Conservation (phyloP, 1,140 invertebrate species). For the Hylaeus anthracinus region DNA sequence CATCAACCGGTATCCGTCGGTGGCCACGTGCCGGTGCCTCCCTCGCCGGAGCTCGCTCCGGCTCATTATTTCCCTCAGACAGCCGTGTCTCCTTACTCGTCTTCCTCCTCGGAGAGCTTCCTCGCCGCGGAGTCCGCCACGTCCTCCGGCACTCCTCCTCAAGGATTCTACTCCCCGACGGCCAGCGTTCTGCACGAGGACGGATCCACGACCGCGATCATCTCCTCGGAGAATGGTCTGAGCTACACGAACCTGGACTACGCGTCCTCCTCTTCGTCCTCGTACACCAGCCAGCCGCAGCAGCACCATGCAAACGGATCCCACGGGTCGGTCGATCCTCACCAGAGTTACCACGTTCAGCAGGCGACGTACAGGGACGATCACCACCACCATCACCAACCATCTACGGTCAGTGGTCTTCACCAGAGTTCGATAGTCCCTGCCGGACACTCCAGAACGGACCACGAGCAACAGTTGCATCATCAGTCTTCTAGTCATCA, state of each 20-base stretch:
- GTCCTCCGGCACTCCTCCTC: conserved; percentile 73
- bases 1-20: conserved; percentile 66
- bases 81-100: conserved; percentile 72
- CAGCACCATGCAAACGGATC: conserved; percentile 60
- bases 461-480: conserved; percentile 73
- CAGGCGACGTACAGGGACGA: conserved; percentile 68
- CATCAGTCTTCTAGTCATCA: conserved; percentile 76
- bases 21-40: conserved; percentile 70
- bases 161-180: conserved; percentile 74
- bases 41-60: conserved; percentile 74
- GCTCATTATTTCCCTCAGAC: conserved; percentile 77
- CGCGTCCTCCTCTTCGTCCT: conserved; percentile 71
- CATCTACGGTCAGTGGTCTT: conserved; percentile 47
- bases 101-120: conserved; percentile 70
- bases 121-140: conserved; percentile 65
- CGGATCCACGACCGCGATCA: conserved; percentile 86
- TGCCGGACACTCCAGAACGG: conserved; percentile 62
- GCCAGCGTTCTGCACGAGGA: conserved; percentile 78
- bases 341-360: conserved; percentile 71
- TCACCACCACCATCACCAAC: conserved; percentile 63
- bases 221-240: conserved; percentile 91
- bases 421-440: conserved; percentile 60
- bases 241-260: conserved; percentile 96
- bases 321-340: conserved; percentile 60
- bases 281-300: conserved; percentile 62